Conservation (phyloP, 2,888 invertebrate genomes). For the Ctenicera cuprea region DNA sequence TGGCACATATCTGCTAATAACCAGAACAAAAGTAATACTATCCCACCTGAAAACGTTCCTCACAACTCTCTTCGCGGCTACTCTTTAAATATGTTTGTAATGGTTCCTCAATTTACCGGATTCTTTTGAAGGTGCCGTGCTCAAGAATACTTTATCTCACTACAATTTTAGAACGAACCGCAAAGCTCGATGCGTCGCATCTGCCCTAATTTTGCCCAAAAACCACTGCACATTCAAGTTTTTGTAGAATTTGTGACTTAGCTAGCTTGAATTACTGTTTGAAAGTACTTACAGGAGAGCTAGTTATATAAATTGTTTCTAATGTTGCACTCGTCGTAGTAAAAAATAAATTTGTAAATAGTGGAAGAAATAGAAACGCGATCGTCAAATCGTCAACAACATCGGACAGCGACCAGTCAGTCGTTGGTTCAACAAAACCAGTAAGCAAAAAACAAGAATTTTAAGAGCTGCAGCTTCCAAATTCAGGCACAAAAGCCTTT, state of each 20-base stretch:
- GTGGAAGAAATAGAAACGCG: constrained; percentile 43
- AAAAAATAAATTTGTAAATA: neutral
- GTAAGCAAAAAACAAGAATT: constrained; percentile 62
- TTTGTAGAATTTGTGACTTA: neutral
- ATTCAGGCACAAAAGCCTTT: constrained; percentile 59
- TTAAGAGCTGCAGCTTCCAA: constrained; percentile 61
- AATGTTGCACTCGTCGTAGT: too few species aligned
- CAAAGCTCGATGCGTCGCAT: constrained; percentile 24
- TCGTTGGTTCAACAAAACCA: constrained; percentile 52
- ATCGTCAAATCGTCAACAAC: constrained; percentile 46
- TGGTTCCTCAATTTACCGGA: constrained; percentile 69
- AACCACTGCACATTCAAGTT: constrained; percentile 9
- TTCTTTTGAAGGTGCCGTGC: constrained; percentile 55
- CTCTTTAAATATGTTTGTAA: constrained; percentile 69
- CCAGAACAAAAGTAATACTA: constrained; percentile 69
- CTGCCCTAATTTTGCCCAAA: constrained; percentile 25
- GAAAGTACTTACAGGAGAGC: neutral
- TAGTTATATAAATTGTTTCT: neutral
- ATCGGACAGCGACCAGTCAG: constrained; percentile 54
- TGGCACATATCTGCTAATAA: constrained; percentile 64
- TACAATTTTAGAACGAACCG: constrained; percentile 38
- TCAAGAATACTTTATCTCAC: constrained; percentile 39
- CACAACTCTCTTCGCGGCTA: constrained; percentile 60
- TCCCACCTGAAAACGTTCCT: constrained; percentile 66
- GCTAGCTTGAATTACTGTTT: neutral